phyloP scores from a whole-genome alignment of 2,797 vertebrate genomes.

The Spheniscus humboldti region DNA sequence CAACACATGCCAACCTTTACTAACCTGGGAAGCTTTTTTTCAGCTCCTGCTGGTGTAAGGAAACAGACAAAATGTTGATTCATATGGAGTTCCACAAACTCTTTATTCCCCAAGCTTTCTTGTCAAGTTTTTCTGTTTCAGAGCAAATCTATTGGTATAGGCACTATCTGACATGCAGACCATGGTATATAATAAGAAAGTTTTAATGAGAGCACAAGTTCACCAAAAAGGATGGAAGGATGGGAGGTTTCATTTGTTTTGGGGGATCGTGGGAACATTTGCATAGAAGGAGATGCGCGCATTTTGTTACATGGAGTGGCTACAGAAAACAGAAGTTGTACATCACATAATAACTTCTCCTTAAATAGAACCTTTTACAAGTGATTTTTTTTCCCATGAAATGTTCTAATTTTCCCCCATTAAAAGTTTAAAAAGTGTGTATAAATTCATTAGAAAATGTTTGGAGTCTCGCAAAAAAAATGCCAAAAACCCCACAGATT shows the following conservation, averaged over 20 bases:
- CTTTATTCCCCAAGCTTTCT: background rate
- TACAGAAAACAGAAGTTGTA: background rate
- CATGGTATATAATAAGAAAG: background rate
- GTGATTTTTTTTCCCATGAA: background rate
- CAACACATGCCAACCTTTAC: background rate
- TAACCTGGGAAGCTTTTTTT: background rate
- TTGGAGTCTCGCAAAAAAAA: background rate
- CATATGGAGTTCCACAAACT: background rate
- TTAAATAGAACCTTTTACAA: background rate
- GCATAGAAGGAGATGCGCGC: background rate
- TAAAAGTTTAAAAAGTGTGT: background rate
- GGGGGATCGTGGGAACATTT: background rate
- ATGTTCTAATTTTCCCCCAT: background rate
- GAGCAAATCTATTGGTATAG: background rate
- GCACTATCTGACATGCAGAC: background rate
- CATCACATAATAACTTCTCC: background rate
- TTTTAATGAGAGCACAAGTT: background rate
- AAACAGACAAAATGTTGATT: background rate
- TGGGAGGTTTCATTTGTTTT: background rate
- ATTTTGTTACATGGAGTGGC: background rate
- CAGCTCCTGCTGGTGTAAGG: background rate
- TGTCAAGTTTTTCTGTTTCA: background rate
- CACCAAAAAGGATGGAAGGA: background rate
- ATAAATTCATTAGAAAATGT: background rate
- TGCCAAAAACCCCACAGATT: rapidly evolving